Conservation (phyloP, 2,113 vertebrate genomes). For the Garra rufa region DNA sequence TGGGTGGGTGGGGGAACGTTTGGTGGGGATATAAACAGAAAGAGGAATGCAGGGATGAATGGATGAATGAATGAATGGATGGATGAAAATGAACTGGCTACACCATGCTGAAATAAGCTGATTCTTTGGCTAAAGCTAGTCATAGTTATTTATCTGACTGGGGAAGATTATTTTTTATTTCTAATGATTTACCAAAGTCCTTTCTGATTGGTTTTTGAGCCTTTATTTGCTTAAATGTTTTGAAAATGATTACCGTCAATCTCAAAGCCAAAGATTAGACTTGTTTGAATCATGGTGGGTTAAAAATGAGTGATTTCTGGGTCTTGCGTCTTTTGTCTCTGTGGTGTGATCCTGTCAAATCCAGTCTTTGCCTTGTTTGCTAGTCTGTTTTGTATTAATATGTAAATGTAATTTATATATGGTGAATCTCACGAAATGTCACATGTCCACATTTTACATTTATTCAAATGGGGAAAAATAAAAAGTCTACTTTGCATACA, state of each 20-base stretch:
- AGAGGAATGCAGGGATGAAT: slow-evolving; percentile 56
- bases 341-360: slow-evolving; percentile 39
- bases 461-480: background rate
- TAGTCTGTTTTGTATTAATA: slow-evolving; percentile 21
- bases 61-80: slow-evolving; percentile 48
- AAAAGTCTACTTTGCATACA: background rate
- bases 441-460: background rate
- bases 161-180: background rate
- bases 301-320: slow-evolving; percentile 37
- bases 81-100: slow-evolving; percentile 56
- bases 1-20: slow-evolving; percentile 58
- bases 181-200: background rate
- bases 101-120: slow-evolving; percentile 64
- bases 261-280: slow-evolving; percentile 59
- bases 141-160: background rate
- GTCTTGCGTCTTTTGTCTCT: slow-evolving; percentile 36
- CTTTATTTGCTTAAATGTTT: background rate
- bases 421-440: background rate
- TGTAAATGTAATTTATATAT: background rate
- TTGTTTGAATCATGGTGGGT: slow-evolving; percentile 59
- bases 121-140: slow-evolving; percentile 44
- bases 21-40: slow-evolving; percentile 51
- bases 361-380: background rate
- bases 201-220: background rate
- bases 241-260: background rate